These are phyloP conservation scores for Corydoras sp. DNA, from an alignment of 2,113 vertebrate species.

Conservation along the genomic window DNA sequence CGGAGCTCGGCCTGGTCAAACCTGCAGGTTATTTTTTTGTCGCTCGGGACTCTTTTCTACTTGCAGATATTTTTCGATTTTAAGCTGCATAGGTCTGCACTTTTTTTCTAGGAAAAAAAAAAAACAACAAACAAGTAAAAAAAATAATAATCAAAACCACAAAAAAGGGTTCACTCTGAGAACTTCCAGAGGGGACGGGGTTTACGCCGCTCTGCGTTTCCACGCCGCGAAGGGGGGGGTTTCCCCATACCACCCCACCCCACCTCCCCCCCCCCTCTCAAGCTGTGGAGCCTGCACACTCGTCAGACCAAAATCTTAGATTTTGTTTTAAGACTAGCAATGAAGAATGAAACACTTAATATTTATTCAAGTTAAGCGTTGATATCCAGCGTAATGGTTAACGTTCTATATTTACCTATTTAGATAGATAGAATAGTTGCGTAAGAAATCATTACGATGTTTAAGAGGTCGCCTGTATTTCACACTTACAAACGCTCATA, in stretches of 20 bases:
- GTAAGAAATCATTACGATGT: too few relatives aligned
- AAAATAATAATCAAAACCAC: too few relatives aligned
- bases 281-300: slow-evolving; percentile 34
- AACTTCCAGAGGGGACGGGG: too few relatives aligned
- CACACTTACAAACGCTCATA: slow-evolving; percentile 30
- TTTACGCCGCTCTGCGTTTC: too few relatives aligned
- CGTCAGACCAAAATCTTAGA: slow-evolving; percentile 35
- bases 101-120: slow-evolving; percentile 51
- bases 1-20: too few relatives aligned
- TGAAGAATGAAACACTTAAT: slow-evolving; percentile 44
- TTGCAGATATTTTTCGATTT: slow-evolving; percentile 71
- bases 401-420: slow-evolving; percentile 12
- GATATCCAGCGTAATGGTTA: slow-evolving; percentile 35
- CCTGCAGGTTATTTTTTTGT: slow-evolving; percentile 29
- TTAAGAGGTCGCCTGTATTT: background rate
- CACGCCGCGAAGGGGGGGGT: too few relatives aligned
- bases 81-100: slow-evolving; percentile 66
- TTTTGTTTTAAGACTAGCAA: slow-evolving; percentile 14
- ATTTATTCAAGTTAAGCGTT: slow-evolving; percentile 40
- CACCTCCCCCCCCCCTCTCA: background rate
- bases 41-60: slow-evolving; percentile 54
- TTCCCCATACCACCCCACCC: too few relatives aligned
- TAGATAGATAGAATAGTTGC: background rate
- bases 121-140: too few relatives aligned
- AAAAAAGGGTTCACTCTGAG: slow-evolving; percentile 20